These are phyloP conservation scores for Remorina albescens DNA, from an alignment of 2,797 vertebrate genomes.

Conservation along the genomic window DNA sequence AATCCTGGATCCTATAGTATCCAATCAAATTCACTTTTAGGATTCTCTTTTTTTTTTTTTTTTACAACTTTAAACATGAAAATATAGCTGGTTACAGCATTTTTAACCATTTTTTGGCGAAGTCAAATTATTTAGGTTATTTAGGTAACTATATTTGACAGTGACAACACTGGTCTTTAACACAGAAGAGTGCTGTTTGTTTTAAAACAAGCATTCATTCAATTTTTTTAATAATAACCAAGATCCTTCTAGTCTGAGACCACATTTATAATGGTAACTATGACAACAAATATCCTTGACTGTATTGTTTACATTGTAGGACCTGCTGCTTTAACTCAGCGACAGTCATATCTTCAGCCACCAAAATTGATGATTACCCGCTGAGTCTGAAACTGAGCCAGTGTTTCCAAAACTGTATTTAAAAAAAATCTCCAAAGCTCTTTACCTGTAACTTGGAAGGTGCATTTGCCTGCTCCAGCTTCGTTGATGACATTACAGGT, in stretches of 20 bases:
- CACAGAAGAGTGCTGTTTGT: too few species aligned
- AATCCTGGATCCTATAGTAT: too few species aligned
- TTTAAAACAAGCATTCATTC: background rate
- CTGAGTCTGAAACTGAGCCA: background rate
- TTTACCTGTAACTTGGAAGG: conserved; percentile 95
- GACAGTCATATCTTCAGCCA: background rate
- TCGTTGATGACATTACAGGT: conserved; percentile 98
- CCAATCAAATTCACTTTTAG: background rate
- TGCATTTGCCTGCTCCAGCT: conserved; percentile 94
- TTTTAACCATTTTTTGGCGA: too few species aligned
- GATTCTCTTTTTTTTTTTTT: background rate
- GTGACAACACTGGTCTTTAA: background rate
- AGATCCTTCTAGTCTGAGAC: background rate
- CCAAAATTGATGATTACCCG: background rate
- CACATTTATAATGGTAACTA: background rate
- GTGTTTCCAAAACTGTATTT: too few species aligned
- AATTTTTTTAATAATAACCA: background rate
- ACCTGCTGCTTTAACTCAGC: background rate
- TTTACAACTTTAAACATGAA: background rate
- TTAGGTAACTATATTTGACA: background rate
- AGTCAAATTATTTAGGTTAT: too few species aligned
- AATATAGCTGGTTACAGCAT: background rate
- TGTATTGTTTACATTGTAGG: background rate
- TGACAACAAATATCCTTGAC: background rate
- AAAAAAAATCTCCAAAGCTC: too few species aligned